Base-by-base conservation (phyloP, 1,140 invertebrate genomes). In the Calycopis cecrops region DNA sequence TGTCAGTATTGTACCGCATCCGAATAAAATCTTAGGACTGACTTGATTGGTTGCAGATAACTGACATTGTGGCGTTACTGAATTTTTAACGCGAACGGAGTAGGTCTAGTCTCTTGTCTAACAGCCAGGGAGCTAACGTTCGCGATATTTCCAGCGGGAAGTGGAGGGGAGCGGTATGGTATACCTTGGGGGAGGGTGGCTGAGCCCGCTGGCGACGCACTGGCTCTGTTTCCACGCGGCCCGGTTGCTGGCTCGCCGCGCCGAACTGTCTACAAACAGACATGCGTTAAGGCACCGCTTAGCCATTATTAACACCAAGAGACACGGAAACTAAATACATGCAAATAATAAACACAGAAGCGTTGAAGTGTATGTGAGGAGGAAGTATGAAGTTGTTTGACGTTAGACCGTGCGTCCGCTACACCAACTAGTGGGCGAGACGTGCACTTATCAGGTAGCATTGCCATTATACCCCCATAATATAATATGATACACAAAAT, bases 141-240 rank as follows among this genome's bases (percentile, higher is more conserved):
- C 42, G n/a, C n/a, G n/a, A n/a, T 12, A 42, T 44, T 7, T 35
- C 12, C 11, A 1, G 40, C n/a, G n/a, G 12, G 35, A 52, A 16
- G 16, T n/a, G 42, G 52, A 17, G 34, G 28, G 35, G 52, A 38
- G 48, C 34, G 35, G 51, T 47, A 59, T 48, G 44, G 11, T 47
- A 37, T 62, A 84, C 84, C 84, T 87, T 58, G 82, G 74, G 90
- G 88, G 87, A 86, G 88, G 80, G 79, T 90, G 89, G 81, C 87
- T 89, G 89, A 90, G 89, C 67, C 91, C 91, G 85, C 91, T 92
- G 87, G 91, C 90, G 89, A 92, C 90, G 89, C 92, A 92, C 89
- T 92, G 91, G 88, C 91, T 92, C 89, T 92, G 92, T 90, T 92
- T 92, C 92, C 92, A 92, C 91, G 92, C 92, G 89, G 91, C 91